Evolutionary conservation across 2,797 vertebrate species (phyloP), one percentile per base, ranked within the genome.

Genomic region (Poecilia velifera): DNA sequence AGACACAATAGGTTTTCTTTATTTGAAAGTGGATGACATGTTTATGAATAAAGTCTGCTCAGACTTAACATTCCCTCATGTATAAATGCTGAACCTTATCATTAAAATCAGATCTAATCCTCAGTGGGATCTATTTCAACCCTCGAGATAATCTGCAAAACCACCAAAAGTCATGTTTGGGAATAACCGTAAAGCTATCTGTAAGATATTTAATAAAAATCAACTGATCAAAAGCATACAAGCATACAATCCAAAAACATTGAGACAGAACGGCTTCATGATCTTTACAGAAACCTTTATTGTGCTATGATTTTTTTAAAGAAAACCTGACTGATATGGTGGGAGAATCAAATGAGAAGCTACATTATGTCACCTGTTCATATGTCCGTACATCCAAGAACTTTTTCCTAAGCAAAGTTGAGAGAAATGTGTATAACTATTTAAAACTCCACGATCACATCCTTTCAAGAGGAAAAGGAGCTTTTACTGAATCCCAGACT

Each of bases 401-500:
- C 25, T n/a, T 57, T 55, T 57, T n/a, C 25, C 34, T 20, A 36
- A 64, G 18, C 34, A 64, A 18, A 64, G 36, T 41, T 25, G 39
- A 41, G 36, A 68, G 36, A 68, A 41, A 41, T 9, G 1, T 68
- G 36, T 68, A 41, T 25, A 68, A 41, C 9, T 25, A 68, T 25
- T 68, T 41, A 13, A 41, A 41, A 41, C 9, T 70, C 25, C 13
- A 0, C 1, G 12, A 45, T 71, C 25, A 71, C 41, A 25, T 43
- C 10, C 39, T n/a, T 71, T 43, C 39, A 68, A 39, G 5, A 45
- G 25, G 41, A 43, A 71, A 71, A 86, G 53, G 73, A 77, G 77
- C 51, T 2, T 9, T 14, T 81, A 70, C 80, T 77, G 41, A 79
- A 81, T 91, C 86, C 86, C 74, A 41, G 39, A 57, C n/a, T 16